phyloP scores from a whole-genome alignment of 2,888 invertebrate species.

The Diaperis boleti region DNA sequence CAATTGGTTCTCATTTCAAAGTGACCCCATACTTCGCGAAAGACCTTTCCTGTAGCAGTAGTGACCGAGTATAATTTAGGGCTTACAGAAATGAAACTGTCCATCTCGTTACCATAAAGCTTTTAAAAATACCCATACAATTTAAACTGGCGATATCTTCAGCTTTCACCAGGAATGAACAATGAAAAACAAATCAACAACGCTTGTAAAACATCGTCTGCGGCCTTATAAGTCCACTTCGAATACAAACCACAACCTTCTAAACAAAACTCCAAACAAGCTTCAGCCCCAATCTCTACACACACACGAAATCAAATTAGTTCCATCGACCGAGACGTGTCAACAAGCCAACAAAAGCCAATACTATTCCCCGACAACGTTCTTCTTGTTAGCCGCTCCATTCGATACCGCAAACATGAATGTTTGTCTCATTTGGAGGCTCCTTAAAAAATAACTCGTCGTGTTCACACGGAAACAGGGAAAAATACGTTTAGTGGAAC shows the following conservation, averaged over 20 bases:
- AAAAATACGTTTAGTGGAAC: background rate
- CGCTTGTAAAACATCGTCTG: background rate
- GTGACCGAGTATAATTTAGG: too few species aligned
- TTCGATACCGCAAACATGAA: background rate
- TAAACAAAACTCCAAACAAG: background rate
- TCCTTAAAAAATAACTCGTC: background rate
- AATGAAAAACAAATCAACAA: background rate
- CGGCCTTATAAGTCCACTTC: background rate
- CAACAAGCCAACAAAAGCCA: conserved; percentile 1
- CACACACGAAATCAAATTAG: background rate
- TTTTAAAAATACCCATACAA: too few species aligned
- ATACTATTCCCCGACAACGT: background rate
- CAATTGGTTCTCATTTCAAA: too few species aligned
- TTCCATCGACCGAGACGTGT: background rate
- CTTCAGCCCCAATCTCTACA: background rate
- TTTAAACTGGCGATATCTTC: too few species aligned
- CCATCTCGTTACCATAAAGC: too few species aligned
- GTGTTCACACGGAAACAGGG: background rate
- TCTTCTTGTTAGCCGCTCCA: background rate
- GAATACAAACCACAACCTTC: background rate
- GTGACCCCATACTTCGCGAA: too few species aligned
- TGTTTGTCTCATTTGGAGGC: background rate
- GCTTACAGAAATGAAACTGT: too few species aligned
- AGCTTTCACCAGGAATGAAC: too few species aligned
- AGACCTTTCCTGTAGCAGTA: too few species aligned